A percentile compares a stretch with the other conserved stretches of the same genome.
Evolutionary conservation across 2,113 vertebrate species (phyloP).

Genomic region (Callaeas wilsoni): DNA sequence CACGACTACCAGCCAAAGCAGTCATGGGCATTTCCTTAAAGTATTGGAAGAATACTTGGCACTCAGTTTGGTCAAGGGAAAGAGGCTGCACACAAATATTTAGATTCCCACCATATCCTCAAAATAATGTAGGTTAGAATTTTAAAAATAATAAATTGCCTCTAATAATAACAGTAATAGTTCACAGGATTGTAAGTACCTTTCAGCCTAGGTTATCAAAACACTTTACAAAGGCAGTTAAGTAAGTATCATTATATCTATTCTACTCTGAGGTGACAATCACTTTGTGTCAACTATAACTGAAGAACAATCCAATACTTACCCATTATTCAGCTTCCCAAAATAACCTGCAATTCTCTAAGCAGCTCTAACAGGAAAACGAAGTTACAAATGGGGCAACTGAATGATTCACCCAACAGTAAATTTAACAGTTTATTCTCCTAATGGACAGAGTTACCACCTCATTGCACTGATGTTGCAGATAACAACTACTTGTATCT

Average conservation of each 20-base stretch:
- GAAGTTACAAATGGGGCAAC: not conserved
- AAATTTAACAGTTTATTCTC: not conserved
- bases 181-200: not conserved
- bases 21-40: not conserved
- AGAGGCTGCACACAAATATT: not conserved
- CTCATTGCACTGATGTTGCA: not conserved
- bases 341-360: conserved; percentile 46
- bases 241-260: conserved; percentile 32
- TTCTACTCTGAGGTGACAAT: conserved; percentile 19
- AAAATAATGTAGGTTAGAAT: conserved; percentile 2
- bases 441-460: not conserved
- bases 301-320: conserved; percentile 45
- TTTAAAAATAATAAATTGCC: not conserved
- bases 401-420: not conserved
- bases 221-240: conserved; percentile 38
- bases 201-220: conserved; percentile 44
- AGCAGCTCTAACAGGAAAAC: conserved; percentile 8
- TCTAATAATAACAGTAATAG: conserved; percentile 18
- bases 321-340: conserved; percentile 38
- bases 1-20: not conserved
- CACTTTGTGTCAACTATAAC: conserved; percentile 47
- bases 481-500: not conserved
- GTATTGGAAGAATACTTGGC: not conserved
- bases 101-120: not conserved
- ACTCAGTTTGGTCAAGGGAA: not conserved